Percentiles rank a stretch among this genome's conserved stretches.
These are phyloP conservation scores for Norana najaformis DNA, from an alignment of 2,888 invertebrate genomes.

Conservation along the genomic window DNA sequence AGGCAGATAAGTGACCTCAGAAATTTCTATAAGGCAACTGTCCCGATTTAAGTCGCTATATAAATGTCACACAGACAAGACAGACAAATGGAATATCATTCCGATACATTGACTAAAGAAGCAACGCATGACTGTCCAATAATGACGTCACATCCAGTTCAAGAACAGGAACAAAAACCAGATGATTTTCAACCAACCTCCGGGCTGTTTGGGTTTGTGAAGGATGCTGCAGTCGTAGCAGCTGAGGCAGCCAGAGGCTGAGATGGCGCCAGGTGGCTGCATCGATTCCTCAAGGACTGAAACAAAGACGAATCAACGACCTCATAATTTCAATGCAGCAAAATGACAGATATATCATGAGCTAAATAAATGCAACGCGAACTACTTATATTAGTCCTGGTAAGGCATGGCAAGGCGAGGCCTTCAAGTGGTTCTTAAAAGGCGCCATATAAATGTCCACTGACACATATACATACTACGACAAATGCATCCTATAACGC, in stretches of 20 bases:
- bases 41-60: too few species aligned
- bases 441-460: too few species aligned
- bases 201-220: background rate
- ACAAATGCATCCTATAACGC: too few species aligned
- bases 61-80: too few species aligned
- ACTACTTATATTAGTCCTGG: background rate
- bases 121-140: background rate
- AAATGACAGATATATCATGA: background rate
- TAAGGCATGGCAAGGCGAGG: too few species aligned
- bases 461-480: too few species aligned
- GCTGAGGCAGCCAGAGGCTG: conserved; percentile 4
- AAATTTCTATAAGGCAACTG: too few species aligned
- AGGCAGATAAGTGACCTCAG: too few species aligned
- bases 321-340: background rate
- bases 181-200: background rate
- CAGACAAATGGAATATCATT: too few species aligned
- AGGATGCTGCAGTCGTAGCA: background rate
- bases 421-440: too few species aligned
- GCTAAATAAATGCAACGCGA: background rate
- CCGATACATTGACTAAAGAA: background rate
- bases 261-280: background rate
- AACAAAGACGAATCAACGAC: background rate
- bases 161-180: background rate
- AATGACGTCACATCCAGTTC: background rate
- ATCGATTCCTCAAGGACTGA: conserved; percentile 22